Evolutionary conservation across 53 echinoderm and acorn worm species (phyloP).

Genomic region (Crossaster papposus): DNA sequence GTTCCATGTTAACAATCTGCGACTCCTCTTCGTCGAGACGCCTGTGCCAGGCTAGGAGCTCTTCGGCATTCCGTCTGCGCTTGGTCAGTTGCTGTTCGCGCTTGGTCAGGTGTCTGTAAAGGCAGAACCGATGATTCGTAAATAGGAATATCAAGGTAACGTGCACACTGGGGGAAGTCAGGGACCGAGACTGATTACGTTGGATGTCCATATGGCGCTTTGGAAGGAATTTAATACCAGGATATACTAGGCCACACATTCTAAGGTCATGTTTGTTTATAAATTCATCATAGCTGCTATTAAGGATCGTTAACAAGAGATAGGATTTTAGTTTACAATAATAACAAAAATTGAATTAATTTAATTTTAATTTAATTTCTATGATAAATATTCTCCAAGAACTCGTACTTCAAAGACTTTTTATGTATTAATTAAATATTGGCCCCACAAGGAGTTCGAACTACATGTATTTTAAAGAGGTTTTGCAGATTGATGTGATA

Average conservation of each 20-base stretch:
- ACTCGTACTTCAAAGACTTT: too few relatives aligned
- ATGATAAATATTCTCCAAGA: too few relatives aligned
- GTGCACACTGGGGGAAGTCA: not conserved
- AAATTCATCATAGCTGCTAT: not conserved
- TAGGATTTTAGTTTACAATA: too few relatives aligned
- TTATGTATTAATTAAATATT: too few relatives aligned
- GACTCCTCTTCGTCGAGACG: conserved; percentile 91
- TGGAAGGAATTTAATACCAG: not conserved
- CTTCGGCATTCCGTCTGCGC: conserved; percentile 84
- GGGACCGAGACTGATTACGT: conserved; percentile 4
- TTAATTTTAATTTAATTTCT: too few relatives aligned
- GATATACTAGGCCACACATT: not conserved
- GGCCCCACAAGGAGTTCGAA: too few relatives aligned
- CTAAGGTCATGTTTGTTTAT: not conserved
- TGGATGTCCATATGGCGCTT: not conserved
- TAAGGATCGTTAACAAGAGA: too few relatives aligned
- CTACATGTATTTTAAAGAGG: too few relatives aligned
- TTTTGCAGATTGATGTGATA: too few relatives aligned
- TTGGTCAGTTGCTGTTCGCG: conserved; percentile 86
- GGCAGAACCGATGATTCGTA: not conserved
- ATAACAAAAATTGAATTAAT: too few relatives aligned
- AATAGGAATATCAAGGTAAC: not conserved
- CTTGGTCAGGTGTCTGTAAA: conserved; percentile 75
- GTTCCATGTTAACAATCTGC: conserved; percentile 72
- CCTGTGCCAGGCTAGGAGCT: conserved; percentile 93